These are phyloP conservation scores for Steatocranus sp. DNA, from an alignment of 2,797 vertebrate genomes.

Conservation along the genomic window DNA sequence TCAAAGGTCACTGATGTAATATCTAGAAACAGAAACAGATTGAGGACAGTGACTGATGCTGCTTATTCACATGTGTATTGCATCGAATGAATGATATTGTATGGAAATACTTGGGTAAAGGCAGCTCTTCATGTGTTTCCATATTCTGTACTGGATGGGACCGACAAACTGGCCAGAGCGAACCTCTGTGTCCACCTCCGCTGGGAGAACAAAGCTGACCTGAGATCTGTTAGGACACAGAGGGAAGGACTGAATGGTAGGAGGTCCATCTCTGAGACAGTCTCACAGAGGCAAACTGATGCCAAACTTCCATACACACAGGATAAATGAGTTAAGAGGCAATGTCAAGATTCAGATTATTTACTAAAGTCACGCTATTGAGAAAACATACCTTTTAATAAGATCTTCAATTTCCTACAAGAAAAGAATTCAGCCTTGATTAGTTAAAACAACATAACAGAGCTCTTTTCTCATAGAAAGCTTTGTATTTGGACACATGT, in stretches of 20 bases:
- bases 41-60: neutral
- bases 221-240: slow-evolving; percentile 60
- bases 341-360: neutral
- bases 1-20: slow-evolving; percentile 72
- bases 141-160: slow-evolving; percentile 78
- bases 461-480: neutral
- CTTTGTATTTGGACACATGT: slow-evolving; percentile 14
- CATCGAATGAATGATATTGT: neutral
- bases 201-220: slow-evolving; percentile 65
- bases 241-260: neutral
- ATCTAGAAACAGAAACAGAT: slow-evolving; percentile 45
- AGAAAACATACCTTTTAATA: slow-evolving; percentile 69
- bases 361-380: neutral
- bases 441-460: neutral
- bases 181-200: slow-evolving; percentile 64
- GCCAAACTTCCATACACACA: neutral
- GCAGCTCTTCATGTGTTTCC: slow-evolving; percentile 78
- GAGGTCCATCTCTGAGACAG: neutral
- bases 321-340: neutral
- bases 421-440: neutral
- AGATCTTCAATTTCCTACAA: slow-evolving; percentile 79
- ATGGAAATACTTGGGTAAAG: slow-evolving; percentile 74
- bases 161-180: slow-evolving; percentile 72
- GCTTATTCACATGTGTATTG: neutral
- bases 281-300: neutral